A percentile compares a stretch with the other conserved stretches of the same genome.
These are phyloP conservation scores for Microplitis mediator DNA, from an alignment of 1,140 invertebrate genomes.

Conservation along the genomic window DNA sequence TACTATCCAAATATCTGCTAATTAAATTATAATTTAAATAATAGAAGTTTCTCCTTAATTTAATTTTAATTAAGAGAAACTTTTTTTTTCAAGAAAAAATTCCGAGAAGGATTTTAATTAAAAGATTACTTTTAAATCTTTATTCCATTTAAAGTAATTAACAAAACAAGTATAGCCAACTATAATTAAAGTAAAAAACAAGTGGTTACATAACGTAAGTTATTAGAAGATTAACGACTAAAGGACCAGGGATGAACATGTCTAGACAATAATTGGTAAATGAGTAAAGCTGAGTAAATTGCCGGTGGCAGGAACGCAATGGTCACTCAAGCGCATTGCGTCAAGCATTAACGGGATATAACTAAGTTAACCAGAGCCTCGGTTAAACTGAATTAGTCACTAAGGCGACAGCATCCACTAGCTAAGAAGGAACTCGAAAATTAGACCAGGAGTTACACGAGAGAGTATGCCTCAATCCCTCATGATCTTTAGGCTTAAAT, in stretches of 20 bases:
- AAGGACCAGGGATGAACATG: not conserved
- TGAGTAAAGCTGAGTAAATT: not conserved
- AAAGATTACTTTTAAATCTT: too few species aligned
- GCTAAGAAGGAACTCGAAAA: conserved; percentile 8
- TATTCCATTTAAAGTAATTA: too few species aligned
- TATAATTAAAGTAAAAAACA: too few species aligned
- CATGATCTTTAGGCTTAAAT: conserved; percentile 39
- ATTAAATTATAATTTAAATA: too few species aligned
- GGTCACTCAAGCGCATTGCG: conserved; percentile 22
- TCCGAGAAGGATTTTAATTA: too few species aligned
- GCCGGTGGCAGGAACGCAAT: not conserved
- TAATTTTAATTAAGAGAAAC: too few species aligned
- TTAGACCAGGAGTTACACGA: not conserved
- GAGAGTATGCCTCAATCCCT: conserved; percentile 35
- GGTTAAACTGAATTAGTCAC: conserved; percentile 33
- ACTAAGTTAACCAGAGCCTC: conserved; percentile 32
- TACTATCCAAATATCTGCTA: too few species aligned
- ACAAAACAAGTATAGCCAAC: too few species aligned
- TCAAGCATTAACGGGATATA: conserved; percentile 24
- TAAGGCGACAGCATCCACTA: conserved; percentile 22
- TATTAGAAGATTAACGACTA: not conserved
- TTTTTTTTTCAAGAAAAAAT: too few species aligned
- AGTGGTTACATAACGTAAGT: not conserved
- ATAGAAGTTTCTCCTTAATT: too few species aligned
- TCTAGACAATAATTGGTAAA: conserved; percentile 2